Evolutionary conservation across 2,113 vertebrate species (phyloP), one percentile per base, ranked within the genome.

Genomic region (Mandrillus leucophaeus): DNA sequence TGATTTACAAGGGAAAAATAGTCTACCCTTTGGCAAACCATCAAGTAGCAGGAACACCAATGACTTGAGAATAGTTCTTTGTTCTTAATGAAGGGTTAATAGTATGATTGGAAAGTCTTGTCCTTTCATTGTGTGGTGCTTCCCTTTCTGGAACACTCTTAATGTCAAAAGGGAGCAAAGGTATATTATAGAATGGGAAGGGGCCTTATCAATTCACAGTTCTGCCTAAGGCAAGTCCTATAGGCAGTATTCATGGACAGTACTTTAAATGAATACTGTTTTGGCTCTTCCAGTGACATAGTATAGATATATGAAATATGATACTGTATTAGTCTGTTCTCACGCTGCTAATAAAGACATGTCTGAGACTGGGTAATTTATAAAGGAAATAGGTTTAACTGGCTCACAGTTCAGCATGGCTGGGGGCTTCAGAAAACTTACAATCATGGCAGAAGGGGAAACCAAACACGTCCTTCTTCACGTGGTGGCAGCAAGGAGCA

Each of bases 121-220:
- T 64, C 43, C 48, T 88, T 96, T 59, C 55, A 55, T 17, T 59
- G 23, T 35, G 25, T 35, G 14, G 5, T 64, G 3, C 22, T 93
- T 94, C 35, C 50, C 73, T 83, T 92, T 96, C 80, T 52, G 7
- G 38, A 92, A 83, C 14, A 92, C 22, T 87, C 48, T 81, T 68
- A 68, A 73, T 2, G 75, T 16, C 12, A 72, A 16, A 72, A 40
- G 1, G 25, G 35, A 96, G 14, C 45, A 93, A 93, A 93, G 35
- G 14, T 17, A 55, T 18, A 86, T 27, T 11, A 87, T 5, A 91
- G 7, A 48, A 75, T 72, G 8, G 2, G 23, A 50, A 57, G 30
- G 14, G 52, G 43, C 61, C 84, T 75, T 70, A 61, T 30, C 38
- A 52, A 57, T 57, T 78, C 83, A 70, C 7, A 79, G n/a, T n/a